Evolutionary conservation across 2,797 vertebrate species (phyloP).

Genomic region (Setipinna tenuifilis): DNA sequence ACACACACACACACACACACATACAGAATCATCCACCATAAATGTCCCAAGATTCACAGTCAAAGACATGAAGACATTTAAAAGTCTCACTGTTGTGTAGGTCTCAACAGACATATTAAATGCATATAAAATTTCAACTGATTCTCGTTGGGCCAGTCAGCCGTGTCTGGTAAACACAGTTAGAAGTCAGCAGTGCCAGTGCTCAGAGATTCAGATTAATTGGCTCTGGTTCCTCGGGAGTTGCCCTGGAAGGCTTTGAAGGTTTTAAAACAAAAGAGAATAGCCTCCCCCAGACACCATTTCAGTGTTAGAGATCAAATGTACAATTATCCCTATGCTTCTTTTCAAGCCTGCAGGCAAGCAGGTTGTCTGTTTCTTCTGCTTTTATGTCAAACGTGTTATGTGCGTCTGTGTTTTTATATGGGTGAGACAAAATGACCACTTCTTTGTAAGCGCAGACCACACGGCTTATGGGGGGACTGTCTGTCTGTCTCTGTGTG

Average conservation of each 20-base stretch:
- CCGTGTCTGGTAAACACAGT: conserved; percentile 2
- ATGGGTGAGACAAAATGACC: neutral
- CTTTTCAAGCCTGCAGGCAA: conserved; percentile 5
- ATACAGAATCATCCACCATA: neutral
- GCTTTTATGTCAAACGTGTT: neutral
- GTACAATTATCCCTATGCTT: neutral
- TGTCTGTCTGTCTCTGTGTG: neutral
- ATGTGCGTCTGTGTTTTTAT: conserved; percentile 1
- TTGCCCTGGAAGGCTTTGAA: conserved; percentile 14
- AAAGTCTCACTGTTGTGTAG: conserved; percentile 9
- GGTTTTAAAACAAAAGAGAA: conserved; percentile 14
- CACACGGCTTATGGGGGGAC: neutral
- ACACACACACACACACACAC: conserved; percentile 19
- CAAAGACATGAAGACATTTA: conserved; percentile 25
- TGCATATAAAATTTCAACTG: conserved; percentile 36
- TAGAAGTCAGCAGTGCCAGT: neutral
- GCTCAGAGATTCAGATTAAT: neutral
- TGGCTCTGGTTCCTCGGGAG: neutral
- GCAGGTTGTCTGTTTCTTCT: conserved; percentile 15
- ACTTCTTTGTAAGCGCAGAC: neutral
- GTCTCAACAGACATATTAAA: conserved; percentile 45
- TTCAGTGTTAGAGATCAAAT: conserved; percentile 27
- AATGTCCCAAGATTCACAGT: conserved; percentile 5
- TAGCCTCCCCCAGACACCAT: neutral
- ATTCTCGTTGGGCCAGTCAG: conserved; percentile 30